Conservation (phyloP, 2,113 vertebrate genomes). For the Ranitomeya variabilis region DNA sequence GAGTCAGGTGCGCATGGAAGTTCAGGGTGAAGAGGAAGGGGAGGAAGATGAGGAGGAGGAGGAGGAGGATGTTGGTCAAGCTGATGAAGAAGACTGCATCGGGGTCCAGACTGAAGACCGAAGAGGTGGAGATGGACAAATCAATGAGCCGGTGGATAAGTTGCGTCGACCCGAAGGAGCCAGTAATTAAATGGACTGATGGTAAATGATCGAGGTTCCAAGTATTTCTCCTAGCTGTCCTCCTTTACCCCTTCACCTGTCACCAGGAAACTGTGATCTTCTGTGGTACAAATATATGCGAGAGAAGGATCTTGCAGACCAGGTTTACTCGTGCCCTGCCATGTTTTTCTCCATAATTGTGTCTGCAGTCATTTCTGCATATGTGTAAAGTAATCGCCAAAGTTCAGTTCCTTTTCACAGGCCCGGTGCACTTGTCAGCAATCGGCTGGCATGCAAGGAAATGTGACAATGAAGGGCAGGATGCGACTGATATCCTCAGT, state of each 20-base stretch:
- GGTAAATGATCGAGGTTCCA: conserved; percentile 28
- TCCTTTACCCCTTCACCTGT: neutral
- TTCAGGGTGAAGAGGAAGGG: conserved; percentile 85
- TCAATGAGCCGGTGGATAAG: conserved; percentile 96
- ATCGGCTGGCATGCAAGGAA: conserved; percentile 1
- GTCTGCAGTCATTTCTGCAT: conserved; percentile 18
- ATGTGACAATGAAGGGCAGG: neutral
- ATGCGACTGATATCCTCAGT: conserved; percentile 6
- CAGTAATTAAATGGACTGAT: conserved; percentile 84
- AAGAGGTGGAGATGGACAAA: conserved; percentile 92
- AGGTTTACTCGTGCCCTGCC: neutral
- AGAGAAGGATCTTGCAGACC: neutral
- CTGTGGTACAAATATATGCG: neutral
- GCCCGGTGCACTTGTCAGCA: conserved; percentile 3
- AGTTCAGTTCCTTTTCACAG: neutral
- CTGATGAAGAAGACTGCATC: conserved; percentile 79
- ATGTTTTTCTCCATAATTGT: neutral
- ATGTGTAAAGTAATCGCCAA: neutral
- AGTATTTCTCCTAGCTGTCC: conserved; percentile 61
- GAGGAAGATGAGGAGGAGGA: conserved; percentile 77
- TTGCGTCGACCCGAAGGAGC: conserved; percentile 91
- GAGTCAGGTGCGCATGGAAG: conserved; percentile 92
- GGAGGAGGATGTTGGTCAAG: conserved; percentile 77
- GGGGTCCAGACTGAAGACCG: conserved; percentile 89
- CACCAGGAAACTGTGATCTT: conserved; percentile 22